Base-by-base conservation (phyloP, 2,888 invertebrate species). In the Tanypteryx hageni region DNA sequence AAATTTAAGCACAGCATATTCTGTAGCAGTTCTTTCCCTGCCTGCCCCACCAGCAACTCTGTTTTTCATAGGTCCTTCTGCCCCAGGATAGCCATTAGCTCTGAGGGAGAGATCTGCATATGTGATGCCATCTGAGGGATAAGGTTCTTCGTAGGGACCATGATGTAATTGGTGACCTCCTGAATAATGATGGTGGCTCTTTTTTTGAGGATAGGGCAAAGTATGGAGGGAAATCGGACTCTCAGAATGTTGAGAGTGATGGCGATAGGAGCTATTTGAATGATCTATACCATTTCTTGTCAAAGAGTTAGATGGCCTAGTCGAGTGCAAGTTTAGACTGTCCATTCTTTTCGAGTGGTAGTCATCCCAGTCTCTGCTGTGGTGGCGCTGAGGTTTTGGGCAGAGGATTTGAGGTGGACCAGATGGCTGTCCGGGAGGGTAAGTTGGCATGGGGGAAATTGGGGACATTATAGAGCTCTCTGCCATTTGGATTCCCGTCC, bases 1-100 rank as follows among this genome's bases (percentile, higher is more conserved):
- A 95, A 97, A 97, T 95, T 96, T 96, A 94, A 97, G 95, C 94
- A 97, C 96, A 92, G 96, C 96, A 94, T 97, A 97, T 95, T 97
- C 96, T 94, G 96, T 96, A 95, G 92, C 76, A 92, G 93, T 64
- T 86, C 85, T 86, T 93, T 91, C 61, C 82, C 92, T 27, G 92
- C 59, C 27, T 56, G 92, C 9, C n/a, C 61, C 22, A 56, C 14
- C 44, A 64, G 44, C 64, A 31, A 61, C 64, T 64, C 89, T 89
- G n/a, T 64, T 64, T n/a, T 61, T 64, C 27, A 64, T 22, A 44
- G 64, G n/a, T 13, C n/a, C 61, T 44, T 64, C 89, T 13, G 31
- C 61, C 31, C 56, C 64, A 8, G 64, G 64, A 64, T 68, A 89
- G 64, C 89, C 89, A 68, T 89, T 89, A 5, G 89, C 31, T n/a